Percentiles rank a stretch among this genome's conserved stretches.
phyloP scores from a whole-genome alignment of 2,888 invertebrate species.

The Rhingia rostrata region DNA sequence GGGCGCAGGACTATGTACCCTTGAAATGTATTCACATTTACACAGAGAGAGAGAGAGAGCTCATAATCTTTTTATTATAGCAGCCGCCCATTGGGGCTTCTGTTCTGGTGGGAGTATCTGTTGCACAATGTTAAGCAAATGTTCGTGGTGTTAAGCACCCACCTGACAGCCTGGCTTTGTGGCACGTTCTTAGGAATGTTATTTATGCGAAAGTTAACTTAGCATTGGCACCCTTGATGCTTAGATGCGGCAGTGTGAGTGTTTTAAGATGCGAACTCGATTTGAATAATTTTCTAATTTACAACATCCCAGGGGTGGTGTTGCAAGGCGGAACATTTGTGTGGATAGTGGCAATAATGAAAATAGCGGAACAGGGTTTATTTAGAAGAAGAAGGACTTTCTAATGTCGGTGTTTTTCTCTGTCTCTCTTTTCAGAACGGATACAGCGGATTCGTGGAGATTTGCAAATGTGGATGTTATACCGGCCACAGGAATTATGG shows the following conservation, averaged over 20 bases:
- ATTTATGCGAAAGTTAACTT: slow-evolving; percentile 46
- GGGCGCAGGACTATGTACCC: slow-evolving; percentile 23
- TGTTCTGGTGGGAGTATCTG: slow-evolving; percentile 40
- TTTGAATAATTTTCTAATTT: slow-evolving; percentile 71
- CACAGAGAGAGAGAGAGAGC: slow-evolving; percentile 9
- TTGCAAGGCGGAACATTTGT: neutral
- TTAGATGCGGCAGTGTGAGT: slow-evolving; percentile 12
- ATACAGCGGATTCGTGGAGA: slow-evolving; percentile 87
- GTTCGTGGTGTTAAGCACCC: slow-evolving; percentile 49
- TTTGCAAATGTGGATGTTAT: slow-evolving; percentile 89
- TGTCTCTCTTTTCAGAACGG: slow-evolving; percentile 84
- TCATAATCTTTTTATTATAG: slow-evolving; percentile 51
- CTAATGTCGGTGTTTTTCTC: slow-evolving; percentile 25
- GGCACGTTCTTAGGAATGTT: slow-evolving; percentile 27
- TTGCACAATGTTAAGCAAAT: slow-evolving; percentile 40
- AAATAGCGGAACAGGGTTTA: neutral
- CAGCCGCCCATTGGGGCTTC: neutral
- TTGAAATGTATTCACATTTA: slow-evolving; percentile 56
- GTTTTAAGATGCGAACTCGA: slow-evolving; percentile 19
- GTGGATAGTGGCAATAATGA: neutral
- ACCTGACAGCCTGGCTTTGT: slow-evolving; percentile 44
- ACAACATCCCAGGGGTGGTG: slow-evolving; percentile 25
- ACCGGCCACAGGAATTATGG: slow-evolving; percentile 92
- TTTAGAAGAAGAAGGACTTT: slow-evolving; percentile 8
- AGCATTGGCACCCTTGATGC: slow-evolving; percentile 3